phyloP scores from a whole-genome alignment of 2,888 invertebrate species.

The Lasioglossum marginatum region DNA sequence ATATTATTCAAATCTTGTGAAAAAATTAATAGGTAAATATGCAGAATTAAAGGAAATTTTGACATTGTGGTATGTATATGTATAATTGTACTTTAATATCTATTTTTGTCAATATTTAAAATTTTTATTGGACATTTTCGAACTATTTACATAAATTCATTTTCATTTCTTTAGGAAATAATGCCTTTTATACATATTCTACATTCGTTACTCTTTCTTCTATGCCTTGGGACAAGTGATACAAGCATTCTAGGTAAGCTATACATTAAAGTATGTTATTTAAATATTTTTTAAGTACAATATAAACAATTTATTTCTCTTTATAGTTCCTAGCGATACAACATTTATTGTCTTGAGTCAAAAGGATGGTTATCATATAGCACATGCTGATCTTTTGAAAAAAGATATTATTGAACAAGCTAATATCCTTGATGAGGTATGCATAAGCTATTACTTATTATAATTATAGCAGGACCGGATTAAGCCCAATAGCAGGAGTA shows the following conservation, averaged over 20 bases:
- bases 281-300: not conserved
- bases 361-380: slow-evolving; percentile 88
- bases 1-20: not conserved
- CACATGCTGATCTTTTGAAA: slow-evolving; percentile 86
- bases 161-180: slow-evolving; percentile 1
- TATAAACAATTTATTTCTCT: slow-evolving; percentile 5
- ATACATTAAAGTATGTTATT: not conserved
- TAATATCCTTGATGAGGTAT: slow-evolving; percentile 78
- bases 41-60: not conserved
- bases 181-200: slow-evolving; percentile 24
- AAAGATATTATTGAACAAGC: slow-evolving; percentile 87
- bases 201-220: slow-evolving; percentile 16
- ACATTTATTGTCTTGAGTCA: slow-evolving; percentile 88
- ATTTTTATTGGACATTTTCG: not conserved
- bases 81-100: not conserved
- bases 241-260: slow-evolving; percentile 39
- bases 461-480: too few relatives aligned
- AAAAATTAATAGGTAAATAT: not conserved
- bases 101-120: not conserved
- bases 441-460: not conserved
- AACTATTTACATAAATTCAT: not conserved
- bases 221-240: not conserved
- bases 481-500: too few relatives aligned
- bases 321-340: slow-evolving; percentile 49
- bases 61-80: not conserved